phyloP scores from a whole-genome alignment of 1,140 invertebrate species.

The Onthophagus taurus region DNA sequence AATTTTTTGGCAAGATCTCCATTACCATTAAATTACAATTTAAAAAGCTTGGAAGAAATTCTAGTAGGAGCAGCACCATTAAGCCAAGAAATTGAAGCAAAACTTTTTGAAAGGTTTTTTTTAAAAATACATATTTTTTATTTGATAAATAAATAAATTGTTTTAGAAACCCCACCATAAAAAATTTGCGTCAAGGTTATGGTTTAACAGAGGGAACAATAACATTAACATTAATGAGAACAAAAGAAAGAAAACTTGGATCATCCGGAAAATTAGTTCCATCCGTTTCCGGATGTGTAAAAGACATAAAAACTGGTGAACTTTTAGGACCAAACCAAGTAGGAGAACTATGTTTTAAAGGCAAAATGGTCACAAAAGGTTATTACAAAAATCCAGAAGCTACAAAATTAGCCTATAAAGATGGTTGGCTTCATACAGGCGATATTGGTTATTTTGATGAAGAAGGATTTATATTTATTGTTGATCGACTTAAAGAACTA shows the following conservation, averaged over 20 bases:
- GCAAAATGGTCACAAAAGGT: slow-evolving; percentile 51
- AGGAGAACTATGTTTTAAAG: slow-evolving; percentile 64
- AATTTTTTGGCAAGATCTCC: slow-evolving; percentile 11
- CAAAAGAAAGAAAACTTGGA: slow-evolving; percentile 42
- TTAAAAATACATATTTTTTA: no score
- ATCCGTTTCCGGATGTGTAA: slow-evolving; percentile 46
- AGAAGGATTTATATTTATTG: slow-evolving; percentile 61
- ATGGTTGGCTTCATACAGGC: slow-evolving; percentile 75
- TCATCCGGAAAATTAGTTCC: slow-evolving; percentile 46
- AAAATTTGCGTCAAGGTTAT: slow-evolving; percentile 48
- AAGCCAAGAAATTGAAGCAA: slow-evolving; percentile 4
- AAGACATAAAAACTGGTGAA: slow-evolving; percentile 51
- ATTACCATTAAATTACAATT: slow-evolving; percentile 8
- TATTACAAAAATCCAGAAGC: slow-evolving; percentile 60
- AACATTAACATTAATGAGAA: slow-evolving; percentile 14
- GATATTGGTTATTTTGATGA: slow-evolving; percentile 73
- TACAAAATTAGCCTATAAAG: slow-evolving; percentile 56
- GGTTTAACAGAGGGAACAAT: slow-evolving; percentile 57
- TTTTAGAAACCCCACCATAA: not conserved
- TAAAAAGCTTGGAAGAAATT: slow-evolving; percentile 10
- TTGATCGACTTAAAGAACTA: slow-evolving; percentile 79
- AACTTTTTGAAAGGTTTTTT: not conserved
- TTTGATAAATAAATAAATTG: no score
- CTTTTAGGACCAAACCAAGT: slow-evolving; percentile 46
- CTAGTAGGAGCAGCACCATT: slow-evolving; percentile 6